Base-by-base conservation (phyloP, 1,140 invertebrate species). In the Araneus ventricosus region DNA sequence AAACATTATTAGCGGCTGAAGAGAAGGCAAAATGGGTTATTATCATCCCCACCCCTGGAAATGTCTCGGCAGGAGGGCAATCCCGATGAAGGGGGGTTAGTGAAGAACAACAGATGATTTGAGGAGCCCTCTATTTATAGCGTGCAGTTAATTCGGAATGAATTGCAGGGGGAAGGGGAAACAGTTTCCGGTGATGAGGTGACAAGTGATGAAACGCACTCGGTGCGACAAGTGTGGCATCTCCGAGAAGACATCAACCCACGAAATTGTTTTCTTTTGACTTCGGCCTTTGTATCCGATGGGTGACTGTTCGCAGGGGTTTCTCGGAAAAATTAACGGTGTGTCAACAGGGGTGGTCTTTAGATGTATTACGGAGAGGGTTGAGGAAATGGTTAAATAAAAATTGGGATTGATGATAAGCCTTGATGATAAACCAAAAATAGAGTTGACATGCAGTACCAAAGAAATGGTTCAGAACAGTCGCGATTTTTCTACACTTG, bases 121-220 rank as follows among this genome's bases (percentile, higher is more conserved):
- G 34, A 86, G 30, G 52, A 86, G 57, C 6, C 57, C 84, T 61
- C 57, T 86, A 86, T 86, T 61, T 86, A 37, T 86, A 86, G 57
- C 3, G 5, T 8, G 84, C 20, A 86, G 20, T 59, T 41, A 24
- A 86, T 86, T 61, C 27, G 4, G 84, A 37, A 37, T 37, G 57
- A 57, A 57, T 88, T 88, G 27, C 70, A 37, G 30, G 70, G 80
- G 27, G 37, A 61, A 82, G 41, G 22, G 41, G 39, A 41, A 41
- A 82, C 41, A 8, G 57, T 39, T 37, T 59, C 67, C 41, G 27
- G 88, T 27, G 70, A 75, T 34, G 34, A n/a, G 20, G 30, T 59
- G 88, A 90, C 70, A 90, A 90, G 88, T 80, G 88, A 90, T 24
- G 63, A 90, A 52, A 79, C 45, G 17, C 88, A 90, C 88, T 37